Evolutionary conservation across 2,113 vertebrate species (phyloP).

Genomic region (Hemicordylus capensis): DNA sequence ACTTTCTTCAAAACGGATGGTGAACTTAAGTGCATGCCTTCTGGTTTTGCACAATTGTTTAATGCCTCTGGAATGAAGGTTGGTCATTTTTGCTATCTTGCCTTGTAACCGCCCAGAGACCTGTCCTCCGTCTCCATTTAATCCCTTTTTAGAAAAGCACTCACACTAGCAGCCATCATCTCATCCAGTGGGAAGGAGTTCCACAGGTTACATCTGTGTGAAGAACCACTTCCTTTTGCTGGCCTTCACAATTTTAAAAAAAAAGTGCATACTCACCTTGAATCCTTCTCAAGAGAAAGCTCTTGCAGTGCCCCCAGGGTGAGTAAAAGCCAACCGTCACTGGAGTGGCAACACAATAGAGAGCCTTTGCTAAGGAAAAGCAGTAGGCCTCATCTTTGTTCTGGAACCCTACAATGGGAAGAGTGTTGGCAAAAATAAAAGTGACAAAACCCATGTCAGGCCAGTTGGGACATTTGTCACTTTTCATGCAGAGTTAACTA

Average conservation of each 20-base stretch:
- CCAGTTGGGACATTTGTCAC: too few species aligned
- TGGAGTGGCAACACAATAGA: slow-evolving; percentile 76
- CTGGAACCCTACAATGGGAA: background rate
- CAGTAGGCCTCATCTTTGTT: slow-evolving; percentile 76
- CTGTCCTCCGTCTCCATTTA: background rate
- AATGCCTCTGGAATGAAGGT: background rate
- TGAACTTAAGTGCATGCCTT: background rate
- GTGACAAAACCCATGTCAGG: background rate
- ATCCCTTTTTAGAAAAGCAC: background rate
- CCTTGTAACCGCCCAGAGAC: background rate
- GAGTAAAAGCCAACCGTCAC: slow-evolving; percentile 84
- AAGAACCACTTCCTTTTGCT: background rate
- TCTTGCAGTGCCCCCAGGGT: slow-evolving; percentile 76
- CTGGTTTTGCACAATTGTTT: background rate
- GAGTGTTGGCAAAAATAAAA: background rate
- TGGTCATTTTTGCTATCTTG: background rate
- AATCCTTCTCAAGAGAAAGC: slow-evolving; percentile 72
- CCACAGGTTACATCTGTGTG: background rate
- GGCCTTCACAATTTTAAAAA: too few species aligned
- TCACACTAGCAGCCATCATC: too few species aligned
- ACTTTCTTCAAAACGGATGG: background rate
- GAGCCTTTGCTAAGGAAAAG: slow-evolving; percentile 78
- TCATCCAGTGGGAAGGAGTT: background rate
- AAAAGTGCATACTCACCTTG: slow-evolving; percentile 64
- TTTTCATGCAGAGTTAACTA: too few species aligned